Conservation (phyloP, 2,888 invertebrate genomes). For the Dynastes hyllus region DNA sequence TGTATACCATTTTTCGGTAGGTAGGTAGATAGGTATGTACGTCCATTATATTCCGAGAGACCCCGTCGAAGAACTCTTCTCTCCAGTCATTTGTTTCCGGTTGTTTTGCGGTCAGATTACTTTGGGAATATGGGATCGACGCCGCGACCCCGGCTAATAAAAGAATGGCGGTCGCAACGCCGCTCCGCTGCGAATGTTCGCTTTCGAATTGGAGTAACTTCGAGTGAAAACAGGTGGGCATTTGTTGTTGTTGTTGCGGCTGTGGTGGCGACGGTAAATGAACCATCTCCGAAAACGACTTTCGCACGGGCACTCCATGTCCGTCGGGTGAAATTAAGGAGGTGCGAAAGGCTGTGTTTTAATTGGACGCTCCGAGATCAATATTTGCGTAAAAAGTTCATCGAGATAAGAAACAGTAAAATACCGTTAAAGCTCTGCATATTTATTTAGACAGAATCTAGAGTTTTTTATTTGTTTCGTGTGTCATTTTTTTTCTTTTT, state of each 20-base stretch:
- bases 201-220: conserved; percentile 33
- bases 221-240: not conserved
- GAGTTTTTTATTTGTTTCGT: no score
- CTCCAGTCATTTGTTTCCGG: conserved; percentile 30
- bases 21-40: not conserved
- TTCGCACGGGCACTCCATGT: not conserved
- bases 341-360: not conserved
- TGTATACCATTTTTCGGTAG: not conserved
- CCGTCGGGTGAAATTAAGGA: not conserved
- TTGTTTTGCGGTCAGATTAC: conserved; percentile 43
- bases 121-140: conserved; percentile 42
- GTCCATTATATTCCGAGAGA: not conserved
- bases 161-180: conserved; percentile 1
- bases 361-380: not conserved
- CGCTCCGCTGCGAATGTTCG: not conserved
- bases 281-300: not conserved
- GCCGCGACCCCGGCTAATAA: conserved; percentile 16
- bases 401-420: no score
- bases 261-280: no score
- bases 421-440: no score
- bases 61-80: not conserved
- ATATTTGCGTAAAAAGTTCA: no score
- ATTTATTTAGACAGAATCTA: no score
- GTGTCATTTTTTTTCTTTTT: no score
- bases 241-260: not conserved